Evolutionary conservation across 1,140 invertebrate species (phyloP), one percentile per base, ranked within the genome.

Genomic region (Pemphigus obesinymphae): DNA sequence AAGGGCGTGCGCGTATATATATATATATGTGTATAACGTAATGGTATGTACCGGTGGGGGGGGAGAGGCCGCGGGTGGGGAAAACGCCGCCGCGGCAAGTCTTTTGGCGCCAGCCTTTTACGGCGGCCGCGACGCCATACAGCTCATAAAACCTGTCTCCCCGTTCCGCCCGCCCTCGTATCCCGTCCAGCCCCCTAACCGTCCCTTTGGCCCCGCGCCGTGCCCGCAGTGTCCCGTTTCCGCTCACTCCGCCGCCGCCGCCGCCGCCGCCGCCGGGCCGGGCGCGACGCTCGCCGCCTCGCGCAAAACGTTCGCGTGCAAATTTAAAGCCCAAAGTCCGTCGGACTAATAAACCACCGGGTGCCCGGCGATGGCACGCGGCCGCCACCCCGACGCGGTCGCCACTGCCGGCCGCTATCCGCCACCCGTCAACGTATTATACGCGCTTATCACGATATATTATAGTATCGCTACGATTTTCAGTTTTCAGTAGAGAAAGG

Each of bases 51-150:
- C 48, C 50, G n/a, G 17, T 0, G 43, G 43, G 6, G 26, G 7
- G 26, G 17, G 15, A 11, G 4, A 15, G 15, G 13, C 11, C 26
- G 43, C 43, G 43, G 43, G 43, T 11, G 43, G 10, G 13, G 8
- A 13, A 13, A 13, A 45, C 43, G 43, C 43, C 26, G 13, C 10
- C 13, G 40, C 7, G 7, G 70, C 70, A 20, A 48, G 70, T 73
- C 70, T 48, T 73, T 73, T 73, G 70, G 70, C 70, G 70, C 70
- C 70, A 73, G 70, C 43, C 70, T 73, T 73, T 73, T 73, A 73
- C 70, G 70, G 70, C 70, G 70, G 43, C 70, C 40, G 68, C 70
- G 70, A 73, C 70, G 70, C 70, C 70, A 73, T 31, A 20, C 43
- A 73, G 70, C 70, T 73, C 70, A 20, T 73, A 73, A 73, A 73